A percentile compares a stretch with the other conserved stretches of the same genome.
Evolutionary conservation across 2,113 vertebrate genomes (phyloP).

Genomic region (Arenaria interpres): DNA sequence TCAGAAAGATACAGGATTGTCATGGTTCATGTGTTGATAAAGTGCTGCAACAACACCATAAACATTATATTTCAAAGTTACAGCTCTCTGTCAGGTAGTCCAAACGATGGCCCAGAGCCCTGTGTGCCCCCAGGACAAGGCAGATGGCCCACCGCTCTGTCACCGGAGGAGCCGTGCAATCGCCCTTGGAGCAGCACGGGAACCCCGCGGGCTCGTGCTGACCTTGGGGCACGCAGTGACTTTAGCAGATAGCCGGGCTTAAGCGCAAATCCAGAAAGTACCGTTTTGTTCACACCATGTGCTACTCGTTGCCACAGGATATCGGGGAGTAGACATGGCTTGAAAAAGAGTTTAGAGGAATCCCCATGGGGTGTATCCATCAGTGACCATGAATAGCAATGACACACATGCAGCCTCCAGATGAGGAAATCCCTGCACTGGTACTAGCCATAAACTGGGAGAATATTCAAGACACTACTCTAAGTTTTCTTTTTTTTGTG

Average conservation of each 20-base stretch:
- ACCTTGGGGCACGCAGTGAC: not conserved
- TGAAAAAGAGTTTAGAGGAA: slow-evolving; percentile 1
- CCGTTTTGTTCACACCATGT: not conserved
- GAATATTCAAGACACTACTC: not conserved
- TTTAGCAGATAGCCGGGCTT: not conserved
- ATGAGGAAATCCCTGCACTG: not conserved
- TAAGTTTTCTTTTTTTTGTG: not conserved
- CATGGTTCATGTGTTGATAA: not conserved
- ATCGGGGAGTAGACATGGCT: rapidly evolving
- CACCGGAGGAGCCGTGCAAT: not conserved
- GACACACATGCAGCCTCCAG: not conserved
- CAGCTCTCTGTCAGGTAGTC: not conserved
- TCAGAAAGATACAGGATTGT: too few relatives aligned
- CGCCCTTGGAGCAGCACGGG: rapidly evolving
- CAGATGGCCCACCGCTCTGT: not conserved
- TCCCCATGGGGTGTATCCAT: not conserved
- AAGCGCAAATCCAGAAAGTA: not conserved
- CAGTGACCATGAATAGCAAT: not conserved
- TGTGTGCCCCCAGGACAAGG: not conserved
- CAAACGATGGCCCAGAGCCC: not conserved
- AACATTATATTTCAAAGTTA: not conserved
- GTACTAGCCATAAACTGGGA: not conserved
- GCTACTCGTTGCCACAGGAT: not conserved
- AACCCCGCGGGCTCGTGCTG: rapidly evolving
- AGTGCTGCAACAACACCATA: not conserved